Evolutionary conservation across 2,888 invertebrate species (phyloP).

Genomic region (Schizaphis graminum): DNA sequence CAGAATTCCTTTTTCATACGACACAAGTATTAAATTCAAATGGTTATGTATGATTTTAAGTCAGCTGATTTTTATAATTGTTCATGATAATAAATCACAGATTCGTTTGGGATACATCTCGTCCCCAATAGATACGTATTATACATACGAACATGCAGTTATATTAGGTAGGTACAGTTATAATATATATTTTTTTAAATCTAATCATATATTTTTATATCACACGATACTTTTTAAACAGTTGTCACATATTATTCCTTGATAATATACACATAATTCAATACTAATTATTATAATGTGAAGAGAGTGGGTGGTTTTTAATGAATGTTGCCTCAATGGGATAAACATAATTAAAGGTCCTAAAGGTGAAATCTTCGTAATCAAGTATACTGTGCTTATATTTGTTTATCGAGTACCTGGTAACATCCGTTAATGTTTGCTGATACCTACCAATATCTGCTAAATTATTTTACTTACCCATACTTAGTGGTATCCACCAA

Average conservation of each 20-base stretch:
- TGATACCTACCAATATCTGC: not conserved
- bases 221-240: not conserved
- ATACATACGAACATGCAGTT: not conserved
- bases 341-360: no score
- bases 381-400: not conserved
- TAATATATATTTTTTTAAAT: not conserved
- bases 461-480: not conserved
- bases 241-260: not conserved
- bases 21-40: not conserved
- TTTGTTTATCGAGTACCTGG: not conserved
- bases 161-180: no score
- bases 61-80: not conserved
- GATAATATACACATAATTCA: no score
- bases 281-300: no score
- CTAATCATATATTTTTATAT: not conserved
- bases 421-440: not conserved
- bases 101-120: not conserved
- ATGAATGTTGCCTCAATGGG: no score
- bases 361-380: no score
- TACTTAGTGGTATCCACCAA: not conserved
- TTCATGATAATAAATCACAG: not conserved
- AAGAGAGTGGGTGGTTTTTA: no score
- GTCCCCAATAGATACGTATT: not conserved
- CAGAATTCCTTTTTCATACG: not conserved
- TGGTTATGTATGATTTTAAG: not conserved